These are phyloP conservation scores for Steinernema hermaphroditum DNA, from an alignment of 2,888 invertebrate species.

Conservation along the genomic window DNA sequence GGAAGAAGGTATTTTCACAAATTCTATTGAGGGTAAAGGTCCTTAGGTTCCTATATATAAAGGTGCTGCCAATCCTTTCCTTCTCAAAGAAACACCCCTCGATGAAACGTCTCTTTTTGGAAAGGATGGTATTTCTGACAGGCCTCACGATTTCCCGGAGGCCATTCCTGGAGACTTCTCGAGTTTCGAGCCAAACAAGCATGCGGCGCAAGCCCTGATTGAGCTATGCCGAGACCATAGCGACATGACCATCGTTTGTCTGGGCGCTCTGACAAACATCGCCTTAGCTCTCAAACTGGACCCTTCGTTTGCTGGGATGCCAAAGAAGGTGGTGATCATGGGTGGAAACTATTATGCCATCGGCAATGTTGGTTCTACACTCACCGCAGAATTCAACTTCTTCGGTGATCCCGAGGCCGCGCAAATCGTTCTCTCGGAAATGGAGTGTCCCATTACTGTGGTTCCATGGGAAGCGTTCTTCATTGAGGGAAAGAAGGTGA, in stretches of 20 bases:
- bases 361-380: conserved; percentile 66
- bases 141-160: neutral
- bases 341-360: conserved; percentile 64
- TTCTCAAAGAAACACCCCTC: neutral
- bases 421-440: conserved; percentile 74
- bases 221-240: conserved; percentile 1
- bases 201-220: conserved; percentile 21
- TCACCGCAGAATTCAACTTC: conserved; percentile 79
- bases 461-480: conserved; percentile 75
- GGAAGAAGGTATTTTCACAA: neutral
- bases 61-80: neutral
- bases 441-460: conserved; percentile 72
- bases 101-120: conserved; percentile 13
- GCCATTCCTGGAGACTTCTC: neutral
- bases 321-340: conserved; percentile 56
- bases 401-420: conserved; percentile 79
- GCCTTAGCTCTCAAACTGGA: conserved; percentile 68
- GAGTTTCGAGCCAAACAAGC: neutral
- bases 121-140: neutral
- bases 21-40: too few species aligned
- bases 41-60: conserved; percentile 6
- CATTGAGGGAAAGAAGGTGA: conserved; percentile 17
- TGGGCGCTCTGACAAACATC: conserved; percentile 67
- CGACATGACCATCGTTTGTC: conserved; percentile 39
- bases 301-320: conserved; percentile 63